Conservation (phyloP, 2,888 invertebrate species). For the Agriopis marginaria region DNA sequence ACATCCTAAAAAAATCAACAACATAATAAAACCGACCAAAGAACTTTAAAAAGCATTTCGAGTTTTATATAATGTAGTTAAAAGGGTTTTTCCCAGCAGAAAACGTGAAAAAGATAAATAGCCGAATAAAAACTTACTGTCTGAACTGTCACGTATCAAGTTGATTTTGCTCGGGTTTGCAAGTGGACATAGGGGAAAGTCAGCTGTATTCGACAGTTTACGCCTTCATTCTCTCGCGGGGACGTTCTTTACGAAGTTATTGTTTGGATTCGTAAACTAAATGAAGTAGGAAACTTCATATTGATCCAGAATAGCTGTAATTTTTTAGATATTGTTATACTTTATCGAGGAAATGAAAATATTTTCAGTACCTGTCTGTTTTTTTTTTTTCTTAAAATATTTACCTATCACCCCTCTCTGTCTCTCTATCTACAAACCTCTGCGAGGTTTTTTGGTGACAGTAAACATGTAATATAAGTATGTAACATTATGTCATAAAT, state of each 20-base stretch:
- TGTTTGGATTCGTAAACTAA: not conserved
- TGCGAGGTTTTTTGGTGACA: no score
- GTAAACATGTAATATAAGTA: no score
- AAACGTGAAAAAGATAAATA: constrained; percentile 27
- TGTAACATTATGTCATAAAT: no score
- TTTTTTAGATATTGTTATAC: constrained; percentile 41
- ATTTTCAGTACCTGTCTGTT: not conserved
- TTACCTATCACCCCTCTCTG: no score
- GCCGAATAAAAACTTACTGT: constrained; percentile 20
- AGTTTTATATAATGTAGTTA: not conserved
- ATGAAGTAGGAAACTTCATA: constrained; percentile 2
- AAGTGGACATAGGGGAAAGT: constrained; percentile 32
- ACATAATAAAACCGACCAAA: not conserved
- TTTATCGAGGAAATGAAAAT: constrained; percentile 39
- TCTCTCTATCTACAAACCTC: no score
- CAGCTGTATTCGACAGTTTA: constrained; percentile 25
- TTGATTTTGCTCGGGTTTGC: constrained; percentile 24
- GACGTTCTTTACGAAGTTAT: constrained; percentile 14
- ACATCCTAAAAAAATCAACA: no score
- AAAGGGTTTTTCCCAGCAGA: constrained; percentile 17
- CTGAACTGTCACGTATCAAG: constrained; percentile 25
- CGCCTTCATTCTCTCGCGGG: constrained; percentile 10
- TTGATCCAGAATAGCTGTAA: constrained; percentile 6
- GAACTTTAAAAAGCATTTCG: constrained; percentile 20
- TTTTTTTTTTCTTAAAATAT: no score